Evolutionary conservation across 2,113 vertebrate species (phyloP).

Genomic region (Orthochromis malagaraziensis): DNA sequence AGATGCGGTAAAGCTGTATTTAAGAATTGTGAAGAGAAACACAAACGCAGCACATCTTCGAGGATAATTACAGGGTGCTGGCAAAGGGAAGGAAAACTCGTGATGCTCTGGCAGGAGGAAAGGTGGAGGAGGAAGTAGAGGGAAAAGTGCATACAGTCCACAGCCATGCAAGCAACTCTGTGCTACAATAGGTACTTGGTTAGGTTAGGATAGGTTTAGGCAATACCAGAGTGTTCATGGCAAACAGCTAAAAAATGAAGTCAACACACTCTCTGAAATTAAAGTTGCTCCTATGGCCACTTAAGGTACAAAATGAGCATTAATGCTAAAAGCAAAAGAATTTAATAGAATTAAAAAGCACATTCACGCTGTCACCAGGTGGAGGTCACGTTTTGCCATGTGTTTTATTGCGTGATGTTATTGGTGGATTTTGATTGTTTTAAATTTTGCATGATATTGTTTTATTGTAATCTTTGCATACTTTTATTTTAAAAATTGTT

Average conservation of each 20-base stretch:
- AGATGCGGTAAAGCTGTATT: background rate
- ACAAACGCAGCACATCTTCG: conserved; percentile 24
- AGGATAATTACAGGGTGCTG: conserved; percentile 30
- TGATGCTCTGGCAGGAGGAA: background rate
- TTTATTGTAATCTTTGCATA: background rate
- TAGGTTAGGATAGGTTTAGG: background rate
- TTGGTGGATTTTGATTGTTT: background rate
- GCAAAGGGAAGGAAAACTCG: background rate
- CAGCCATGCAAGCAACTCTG: background rate
- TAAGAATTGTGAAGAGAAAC: background rate
- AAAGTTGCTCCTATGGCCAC: background rate
- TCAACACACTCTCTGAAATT: background rate
- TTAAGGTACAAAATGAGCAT: background rate
- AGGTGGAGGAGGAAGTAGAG: background rate
- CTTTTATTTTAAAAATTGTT: background rate
- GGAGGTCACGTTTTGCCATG: background rate
- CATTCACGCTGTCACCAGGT: background rate
- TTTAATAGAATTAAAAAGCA: background rate
- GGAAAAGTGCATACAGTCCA: background rate
- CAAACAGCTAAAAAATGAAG: background rate
- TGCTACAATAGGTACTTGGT: background rate
- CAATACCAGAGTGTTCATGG: background rate
- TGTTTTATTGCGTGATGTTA: background rate
- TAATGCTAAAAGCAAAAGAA: background rate
- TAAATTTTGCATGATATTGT: background rate